Evolutionary conservation across 2,888 invertebrate genomes (phyloP).

Genomic region (Altica lythri): DNA sequence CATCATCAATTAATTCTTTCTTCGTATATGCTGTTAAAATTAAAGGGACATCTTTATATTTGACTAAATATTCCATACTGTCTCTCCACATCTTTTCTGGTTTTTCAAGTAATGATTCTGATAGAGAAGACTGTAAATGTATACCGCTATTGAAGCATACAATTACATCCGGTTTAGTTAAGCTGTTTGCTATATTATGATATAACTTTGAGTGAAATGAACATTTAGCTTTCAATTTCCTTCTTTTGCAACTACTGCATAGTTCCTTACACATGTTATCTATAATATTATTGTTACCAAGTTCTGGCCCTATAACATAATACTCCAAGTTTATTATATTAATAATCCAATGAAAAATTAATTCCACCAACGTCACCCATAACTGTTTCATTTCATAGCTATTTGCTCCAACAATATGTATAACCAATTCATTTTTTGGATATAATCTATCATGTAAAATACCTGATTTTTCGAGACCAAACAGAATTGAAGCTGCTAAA

Average conservation of each 20-base stretch:
- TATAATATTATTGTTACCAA: slow-evolving; percentile 6
- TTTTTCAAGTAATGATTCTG: neutral
- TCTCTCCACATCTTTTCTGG: slow-evolving; percentile 45
- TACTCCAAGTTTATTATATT: slow-evolving; percentile 42
- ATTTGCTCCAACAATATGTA: slow-evolving; percentile 50
- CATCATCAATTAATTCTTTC: slow-evolving; percentile 47
- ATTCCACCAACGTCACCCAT: slow-evolving; percentile 42
- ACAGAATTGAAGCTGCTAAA: slow-evolving; percentile 38
- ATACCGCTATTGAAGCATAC: slow-evolving; percentile 52
- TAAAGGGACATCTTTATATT: slow-evolving; percentile 39
- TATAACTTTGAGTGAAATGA: slow-evolving; percentile 39
- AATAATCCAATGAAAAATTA: slow-evolving; percentile 44
- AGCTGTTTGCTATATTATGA: slow-evolving; percentile 41
- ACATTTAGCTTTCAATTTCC: slow-evolving; percentile 28
- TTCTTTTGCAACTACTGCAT: slow-evolving; percentile 37
- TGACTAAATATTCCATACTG: slow-evolving; percentile 42
- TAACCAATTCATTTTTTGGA: slow-evolving; percentile 31
- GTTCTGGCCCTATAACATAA: slow-evolving; percentile 48
- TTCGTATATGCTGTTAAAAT: slow-evolving; percentile 50
- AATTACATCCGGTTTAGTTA: slow-evolving; percentile 46
- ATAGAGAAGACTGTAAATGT: slow-evolving; percentile 41
- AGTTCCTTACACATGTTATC: slow-evolving; percentile 23
- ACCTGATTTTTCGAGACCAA: slow-evolving; percentile 39
- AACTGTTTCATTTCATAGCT: slow-evolving; percentile 40
- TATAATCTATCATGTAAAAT: slow-evolving; percentile 30